Base-by-base conservation (phyloP, 2,113 vertebrate species). In the Cheilinus undulatus region DNA sequence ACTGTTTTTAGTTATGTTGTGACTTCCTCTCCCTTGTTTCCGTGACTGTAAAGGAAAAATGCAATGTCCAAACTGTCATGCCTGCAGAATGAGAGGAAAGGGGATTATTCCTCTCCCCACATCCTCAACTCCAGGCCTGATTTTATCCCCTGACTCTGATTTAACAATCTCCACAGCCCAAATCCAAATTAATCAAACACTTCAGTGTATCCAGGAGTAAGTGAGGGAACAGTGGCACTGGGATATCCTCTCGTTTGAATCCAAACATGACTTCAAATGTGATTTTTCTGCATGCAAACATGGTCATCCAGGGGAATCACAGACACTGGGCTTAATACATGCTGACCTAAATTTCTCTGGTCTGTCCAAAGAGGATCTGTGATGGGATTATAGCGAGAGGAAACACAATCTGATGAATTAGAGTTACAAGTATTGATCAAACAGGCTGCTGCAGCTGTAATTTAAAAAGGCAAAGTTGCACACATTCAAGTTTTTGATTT, bases 311-410 rank as follows among this genome's bases (percentile, higher is more conserved):
- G 40, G 38, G n/a, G 70, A 23, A 53, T 63, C 15, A 8, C 22
- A 67, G 51, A 66, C 76, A 66, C 58, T 51, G 67, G 64, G 76
- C 30, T 88, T 88, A 92, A 87, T 80, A 63, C 53, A 73, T 38
- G 70, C 49, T 92, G 92, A 93, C 92, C 93, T 89, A 89, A 70
- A 89, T 93, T 83, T 64, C 20, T 3, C 48, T 52, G 32, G 49
- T n/a, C 46, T 78, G 42, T 74, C 64, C 76, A 84, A 83, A 90
- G 86, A 89, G 90, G 88, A 89, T 85, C 86, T 85, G 80, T 67
- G 78, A 7, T 50, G 74, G 69, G 90, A 93, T 93, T 93, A 92
- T 36, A 27, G 28, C 17, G 17, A 32, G 38, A 19, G 50, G 68
- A 53, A 69, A 63, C 22, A 5, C 34, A 75, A 46, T 65, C 24